A percentile compares a stretch with the other conserved stretches of the same genome.
Evolutionary conservation across 2,113 vertebrate genomes (phyloP).

Genomic region (Sylvicapra grimmia): DNA sequence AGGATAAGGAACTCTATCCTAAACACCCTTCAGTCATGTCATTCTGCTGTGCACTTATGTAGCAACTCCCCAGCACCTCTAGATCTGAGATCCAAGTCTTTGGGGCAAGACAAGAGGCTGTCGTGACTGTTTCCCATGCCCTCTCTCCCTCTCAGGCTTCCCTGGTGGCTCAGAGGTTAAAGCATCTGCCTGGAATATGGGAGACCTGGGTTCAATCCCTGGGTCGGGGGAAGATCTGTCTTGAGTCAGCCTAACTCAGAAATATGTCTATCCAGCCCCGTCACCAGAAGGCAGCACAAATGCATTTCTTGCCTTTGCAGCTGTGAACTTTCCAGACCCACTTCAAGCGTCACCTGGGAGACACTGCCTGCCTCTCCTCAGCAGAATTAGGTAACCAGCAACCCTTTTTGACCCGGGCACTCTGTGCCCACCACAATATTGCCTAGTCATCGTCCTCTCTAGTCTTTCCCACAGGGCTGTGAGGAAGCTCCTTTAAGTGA

Average conservation of each 20-base stretch:
- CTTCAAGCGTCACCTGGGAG: background rate
- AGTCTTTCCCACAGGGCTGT: background rate
- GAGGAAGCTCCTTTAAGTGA: background rate
- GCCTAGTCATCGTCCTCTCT: fast-evolving
- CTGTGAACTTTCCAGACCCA: background rate
- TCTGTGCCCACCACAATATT: background rate
- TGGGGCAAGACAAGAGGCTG: fast-evolving
- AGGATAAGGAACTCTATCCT: background rate
- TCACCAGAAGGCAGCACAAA: background rate
- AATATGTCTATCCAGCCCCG: background rate
- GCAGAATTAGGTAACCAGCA: background rate
- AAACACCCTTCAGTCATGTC: no score
- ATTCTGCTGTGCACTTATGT: background rate
- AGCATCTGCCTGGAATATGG: no score
- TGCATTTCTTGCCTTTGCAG: background rate
- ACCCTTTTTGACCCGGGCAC: background rate
- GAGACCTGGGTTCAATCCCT: no score
- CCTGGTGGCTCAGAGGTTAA: no score
- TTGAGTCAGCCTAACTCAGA: background rate
- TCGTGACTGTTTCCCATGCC: background rate
- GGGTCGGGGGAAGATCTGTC: background rate
- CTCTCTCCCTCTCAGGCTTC: background rate
- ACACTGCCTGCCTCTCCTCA: no score
- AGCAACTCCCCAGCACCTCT: background rate
- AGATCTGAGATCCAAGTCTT: background rate